Percentiles rank a stretch among this genome's conserved stretches.
Conservation (phyloP, 2,888 invertebrate species). For the Neelides folsomi region DNA sequence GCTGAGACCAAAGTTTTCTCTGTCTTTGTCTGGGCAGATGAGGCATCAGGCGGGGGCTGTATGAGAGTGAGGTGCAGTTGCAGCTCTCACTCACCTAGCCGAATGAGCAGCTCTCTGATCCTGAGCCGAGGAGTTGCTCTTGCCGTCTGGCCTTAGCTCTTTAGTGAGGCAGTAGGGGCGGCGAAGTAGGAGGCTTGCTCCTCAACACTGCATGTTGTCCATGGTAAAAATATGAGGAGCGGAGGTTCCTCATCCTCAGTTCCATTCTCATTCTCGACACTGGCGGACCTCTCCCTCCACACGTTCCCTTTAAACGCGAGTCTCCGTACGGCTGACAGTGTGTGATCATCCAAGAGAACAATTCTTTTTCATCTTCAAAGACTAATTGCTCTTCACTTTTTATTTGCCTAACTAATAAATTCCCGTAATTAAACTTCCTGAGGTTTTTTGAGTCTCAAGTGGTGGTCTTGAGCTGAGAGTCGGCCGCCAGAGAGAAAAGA, state of each 20-base stretch:
- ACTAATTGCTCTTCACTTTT: not conserved
- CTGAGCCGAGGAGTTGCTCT: too few species aligned
- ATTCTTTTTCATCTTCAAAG: not conserved
- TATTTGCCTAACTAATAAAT: too few species aligned
- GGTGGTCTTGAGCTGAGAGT: too few species aligned
- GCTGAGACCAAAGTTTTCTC: too few species aligned
- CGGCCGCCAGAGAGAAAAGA: too few species aligned
- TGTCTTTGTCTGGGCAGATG: too few species aligned
- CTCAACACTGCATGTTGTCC: not conserved
- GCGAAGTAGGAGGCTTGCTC: not conserved
- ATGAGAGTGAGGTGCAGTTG: too few species aligned
- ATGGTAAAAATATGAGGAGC: conserved; percentile 13
- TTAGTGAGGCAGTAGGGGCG: conserved; percentile 6
- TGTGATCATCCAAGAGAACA: conserved; percentile 1
- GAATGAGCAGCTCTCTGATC: too few species aligned
- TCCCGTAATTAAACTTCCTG: too few species aligned
- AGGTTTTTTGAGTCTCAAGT: too few species aligned
- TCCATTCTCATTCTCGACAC: conserved; percentile 13
- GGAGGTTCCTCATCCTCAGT: conserved; percentile 8
- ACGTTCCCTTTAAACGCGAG: conserved; percentile 6
- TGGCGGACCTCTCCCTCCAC: conserved; percentile 7
- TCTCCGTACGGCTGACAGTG: conserved; percentile 3
- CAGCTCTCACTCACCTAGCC: too few species aligned
- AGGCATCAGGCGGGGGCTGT: too few species aligned
- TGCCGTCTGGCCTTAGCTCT: not conserved